phyloP scores from a whole-genome alignment of 1,140 invertebrate genomes.

The Drosophila neocordata region DNA sequence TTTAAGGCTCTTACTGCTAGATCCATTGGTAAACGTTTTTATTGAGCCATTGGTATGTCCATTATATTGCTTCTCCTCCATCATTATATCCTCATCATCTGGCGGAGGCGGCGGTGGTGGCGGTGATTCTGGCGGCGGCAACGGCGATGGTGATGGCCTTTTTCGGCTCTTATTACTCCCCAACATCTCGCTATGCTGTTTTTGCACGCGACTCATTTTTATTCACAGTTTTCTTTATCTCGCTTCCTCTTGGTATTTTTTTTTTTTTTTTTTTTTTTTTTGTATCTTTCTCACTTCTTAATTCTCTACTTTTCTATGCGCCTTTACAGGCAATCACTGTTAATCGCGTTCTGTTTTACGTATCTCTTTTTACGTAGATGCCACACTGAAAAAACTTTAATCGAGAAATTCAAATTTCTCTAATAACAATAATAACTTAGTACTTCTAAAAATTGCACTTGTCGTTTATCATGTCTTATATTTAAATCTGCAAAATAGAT shows the following conservation, averaged over 20 bases:
- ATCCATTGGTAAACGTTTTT: slow-evolving; percentile 48
- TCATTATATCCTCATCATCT: slow-evolving; percentile 7
- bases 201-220: slow-evolving; percentile 56
- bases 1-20: slow-evolving; percentile 38
- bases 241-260: background rate
- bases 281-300: background rate
- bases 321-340: slow-evolving; percentile 10
- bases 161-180: slow-evolving; percentile 41
- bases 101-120: slow-evolving; percentile 16
- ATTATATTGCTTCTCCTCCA: slow-evolving; percentile 34
- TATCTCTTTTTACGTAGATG: no score
- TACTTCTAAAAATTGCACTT: slow-evolving; percentile 28
- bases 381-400: background rate
- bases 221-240: background rate
- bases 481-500: slow-evolving; percentile 17
- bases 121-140: background rate
- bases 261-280: no score
- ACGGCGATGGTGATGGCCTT: slow-evolving; percentile 1
- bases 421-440: slow-evolving; percentile 43
- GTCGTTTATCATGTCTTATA: slow-evolving; percentile 52
- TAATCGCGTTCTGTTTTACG: no score
- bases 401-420: background rate
- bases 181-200: slow-evolving; percentile 35
- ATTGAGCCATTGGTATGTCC: slow-evolving; percentile 50
- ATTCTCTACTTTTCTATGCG: slow-evolving; percentile 10